Percentiles rank a stretch among this genome's conserved stretches.
Evolutionary conservation across 2,888 invertebrate genomes (phyloP).

Genomic region (Drosophila formosana): DNA sequence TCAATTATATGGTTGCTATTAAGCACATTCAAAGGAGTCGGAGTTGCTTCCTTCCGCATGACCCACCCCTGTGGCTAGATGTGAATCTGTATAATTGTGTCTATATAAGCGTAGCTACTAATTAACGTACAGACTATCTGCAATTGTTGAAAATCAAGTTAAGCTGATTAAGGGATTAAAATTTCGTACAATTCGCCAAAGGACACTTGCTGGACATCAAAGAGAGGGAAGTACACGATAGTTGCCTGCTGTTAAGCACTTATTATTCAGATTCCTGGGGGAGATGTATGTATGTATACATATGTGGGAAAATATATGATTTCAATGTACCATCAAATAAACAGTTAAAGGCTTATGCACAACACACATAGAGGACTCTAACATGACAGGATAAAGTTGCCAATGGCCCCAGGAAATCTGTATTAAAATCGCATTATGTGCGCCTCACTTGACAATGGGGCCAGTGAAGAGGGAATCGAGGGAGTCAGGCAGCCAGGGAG

Average conservation of each 20-base stretch:
- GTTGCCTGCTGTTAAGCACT: constrained; percentile 43
- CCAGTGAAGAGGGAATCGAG: constrained; percentile 6
- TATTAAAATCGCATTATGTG: constrained; percentile 77
- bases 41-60: too few species aligned
- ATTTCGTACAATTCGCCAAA: constrained; percentile 18
- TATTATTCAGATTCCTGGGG: constrained; percentile 31
- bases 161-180: constrained; percentile 63
- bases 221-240: not conserved
- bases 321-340: constrained; percentile 48
- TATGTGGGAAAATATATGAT: constrained; percentile 5
- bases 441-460: constrained; percentile 73
- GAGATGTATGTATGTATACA: not conserved
- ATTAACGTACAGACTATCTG: not conserved
- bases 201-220: not conserved
- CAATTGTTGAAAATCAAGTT: constrained; percentile 30
- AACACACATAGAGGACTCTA: constrained; percentile 33
- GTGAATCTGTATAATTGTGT: not conserved
- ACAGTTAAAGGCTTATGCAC: constrained; percentile 69
- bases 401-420: constrained; percentile 62
- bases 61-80: too few species aligned
- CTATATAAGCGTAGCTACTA: not conserved
- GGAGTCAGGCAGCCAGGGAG: constrained; percentile 8
- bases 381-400: constrained; percentile 28
- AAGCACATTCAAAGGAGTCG: too few species aligned
- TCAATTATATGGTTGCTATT: too few species aligned